Percentiles rank a stretch among this genome's conserved stretches.
Evolutionary conservation across 2,113 vertebrate species (phyloP).

Genomic region (Nansenia antarctica): DNA sequence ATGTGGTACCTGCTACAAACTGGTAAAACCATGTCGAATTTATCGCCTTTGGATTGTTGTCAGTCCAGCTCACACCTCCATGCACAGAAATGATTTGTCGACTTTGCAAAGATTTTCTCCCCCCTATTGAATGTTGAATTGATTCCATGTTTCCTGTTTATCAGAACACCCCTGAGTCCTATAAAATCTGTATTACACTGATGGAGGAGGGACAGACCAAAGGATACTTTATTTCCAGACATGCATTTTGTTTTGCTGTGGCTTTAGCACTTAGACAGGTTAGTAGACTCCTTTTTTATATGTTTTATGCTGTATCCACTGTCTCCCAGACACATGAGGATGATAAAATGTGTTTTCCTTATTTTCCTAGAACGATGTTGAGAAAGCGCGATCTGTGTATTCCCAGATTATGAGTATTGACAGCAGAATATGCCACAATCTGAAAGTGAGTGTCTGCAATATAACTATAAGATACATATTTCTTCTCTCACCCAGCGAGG

Average conservation of each 20-base stretch:
- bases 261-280: conserved; percentile 84
- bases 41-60: no score
- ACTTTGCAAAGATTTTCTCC: neutral
- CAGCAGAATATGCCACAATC: conserved; percentile 77
- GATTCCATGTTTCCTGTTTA: conserved; percentile 23
- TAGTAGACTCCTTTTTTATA: neutral
- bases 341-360: neutral
- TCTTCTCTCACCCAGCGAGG: neutral
- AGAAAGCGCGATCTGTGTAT: conserved; percentile 76
- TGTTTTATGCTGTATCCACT: neutral
- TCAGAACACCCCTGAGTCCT: conserved; percentile 82
- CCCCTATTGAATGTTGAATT: no score
- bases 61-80: no score
- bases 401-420: conserved; percentile 80
- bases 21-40: no score
- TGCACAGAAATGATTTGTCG: conserved; percentile 18
- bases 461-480: neutral
- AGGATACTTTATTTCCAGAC: conserved; percentile 68
- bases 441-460: conserved; percentile 79
- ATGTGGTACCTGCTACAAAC: conserved; percentile 86
- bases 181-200: conserved; percentile 71
- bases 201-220: conserved; percentile 81
- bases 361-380: conserved; percentile 76
- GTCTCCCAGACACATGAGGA: neutral
- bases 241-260: conserved; percentile 81